phyloP scores from a whole-genome alignment of 2,888 invertebrate species.

The Lymantria dispar region DNA sequence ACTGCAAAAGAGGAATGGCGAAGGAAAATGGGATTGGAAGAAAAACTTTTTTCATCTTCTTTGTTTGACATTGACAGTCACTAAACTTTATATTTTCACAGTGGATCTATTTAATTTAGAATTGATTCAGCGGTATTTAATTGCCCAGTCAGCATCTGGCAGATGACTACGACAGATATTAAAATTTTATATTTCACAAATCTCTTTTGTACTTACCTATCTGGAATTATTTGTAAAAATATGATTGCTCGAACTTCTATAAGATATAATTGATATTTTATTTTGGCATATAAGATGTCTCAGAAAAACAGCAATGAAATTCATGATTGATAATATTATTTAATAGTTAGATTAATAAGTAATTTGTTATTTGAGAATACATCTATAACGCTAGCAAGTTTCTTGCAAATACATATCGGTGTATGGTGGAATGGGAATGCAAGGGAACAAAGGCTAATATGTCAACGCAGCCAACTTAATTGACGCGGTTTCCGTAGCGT shows the following conservation, averaged over 20 bases:
- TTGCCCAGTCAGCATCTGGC: conserved; percentile 64
- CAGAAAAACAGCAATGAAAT: too few species aligned
- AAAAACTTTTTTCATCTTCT: conserved; percentile 82
- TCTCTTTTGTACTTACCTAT: conserved; percentile 21
- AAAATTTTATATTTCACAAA: conserved; percentile 39
- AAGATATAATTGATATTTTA: too few species aligned
- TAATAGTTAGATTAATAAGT: not conserved
- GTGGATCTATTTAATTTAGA: conserved; percentile 79
- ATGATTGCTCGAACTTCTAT: too few species aligned
- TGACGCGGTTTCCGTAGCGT: conserved; percentile 79
- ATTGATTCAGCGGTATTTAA: conserved; percentile 67
- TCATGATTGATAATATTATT: not conserved
- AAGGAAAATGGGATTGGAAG: conserved; percentile 78
- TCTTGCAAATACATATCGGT: conserved; percentile 61
- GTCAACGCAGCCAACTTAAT: conserved; percentile 79
- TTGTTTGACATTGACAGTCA: conserved; percentile 81
- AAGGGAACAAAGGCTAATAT: conserved; percentile 78
- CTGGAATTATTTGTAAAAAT: conserved; percentile 8
- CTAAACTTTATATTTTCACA: conserved; percentile 78
- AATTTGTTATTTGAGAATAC: conserved; percentile 9
- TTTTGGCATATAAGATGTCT: too few species aligned
- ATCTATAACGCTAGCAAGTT: conserved; percentile 32
- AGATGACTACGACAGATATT: conserved; percentile 63
- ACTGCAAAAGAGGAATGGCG: conserved; percentile 77
- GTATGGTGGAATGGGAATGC: conserved; percentile 39